phyloP scores from a whole-genome alignment of 2,888 invertebrate genomes.

The Hydraecia micacea region DNA sequence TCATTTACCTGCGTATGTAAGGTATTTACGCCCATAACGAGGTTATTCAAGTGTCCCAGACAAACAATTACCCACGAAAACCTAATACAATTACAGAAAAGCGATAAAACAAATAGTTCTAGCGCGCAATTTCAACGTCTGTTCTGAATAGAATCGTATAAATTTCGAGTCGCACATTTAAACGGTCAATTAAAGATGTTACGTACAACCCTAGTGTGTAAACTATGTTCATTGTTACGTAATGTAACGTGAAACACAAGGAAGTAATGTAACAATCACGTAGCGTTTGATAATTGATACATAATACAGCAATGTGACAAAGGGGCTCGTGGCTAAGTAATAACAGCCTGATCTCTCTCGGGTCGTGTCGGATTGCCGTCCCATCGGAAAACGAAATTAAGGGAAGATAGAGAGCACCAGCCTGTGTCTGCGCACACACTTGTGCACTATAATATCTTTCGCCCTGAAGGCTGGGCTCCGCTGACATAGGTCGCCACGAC shows the following conservation, averaged over 20 bases:
- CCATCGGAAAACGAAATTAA: background rate
- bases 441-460: background rate
- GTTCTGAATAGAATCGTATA: conserved; percentile 8
- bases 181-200: conserved; percentile 32
- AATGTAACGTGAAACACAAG: conserved; percentile 54
- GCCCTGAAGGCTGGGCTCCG: background rate
- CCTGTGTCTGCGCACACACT: background rate
- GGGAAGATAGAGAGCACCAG: background rate
- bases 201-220: conserved; percentile 52
- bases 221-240: conserved; percentile 45
- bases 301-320: conserved; percentile 61
- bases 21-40: background rate
- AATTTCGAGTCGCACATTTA: conserved; percentile 26
- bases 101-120: conserved; percentile 29
- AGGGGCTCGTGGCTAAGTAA: conserved; percentile 2
- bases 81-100: conserved; percentile 26
- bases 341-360: background rate
- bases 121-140: conserved; percentile 23
- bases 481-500: background rate
- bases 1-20: background rate
- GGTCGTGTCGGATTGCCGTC: background rate
- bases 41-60: conserved; percentile 5
- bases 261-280: conserved; percentile 65
- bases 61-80: conserved; percentile 4
- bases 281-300: conserved; percentile 62